phyloP scores from a whole-genome alignment of 2,797 vertebrate genomes.

The Gallinago nigripennis region DNA sequence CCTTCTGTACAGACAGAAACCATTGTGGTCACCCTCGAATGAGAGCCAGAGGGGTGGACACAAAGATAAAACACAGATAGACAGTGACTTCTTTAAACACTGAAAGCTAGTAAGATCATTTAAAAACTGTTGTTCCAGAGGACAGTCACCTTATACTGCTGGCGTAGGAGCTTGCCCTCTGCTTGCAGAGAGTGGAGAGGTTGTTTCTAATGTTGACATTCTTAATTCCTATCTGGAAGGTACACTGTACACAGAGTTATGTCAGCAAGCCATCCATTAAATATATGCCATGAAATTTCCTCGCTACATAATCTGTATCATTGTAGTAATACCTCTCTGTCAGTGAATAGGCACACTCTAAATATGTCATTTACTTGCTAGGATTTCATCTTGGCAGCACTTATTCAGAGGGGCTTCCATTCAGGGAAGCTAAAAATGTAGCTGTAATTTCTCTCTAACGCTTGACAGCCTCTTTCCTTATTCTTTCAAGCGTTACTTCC shows the following conservation, averaged over 20 bases:
- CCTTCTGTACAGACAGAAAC: slow-evolving; percentile 21
- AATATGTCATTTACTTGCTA: neutral
- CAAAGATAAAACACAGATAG: neutral
- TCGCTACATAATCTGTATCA: neutral
- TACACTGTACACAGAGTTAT: neutral
- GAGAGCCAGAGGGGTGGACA: neutral
- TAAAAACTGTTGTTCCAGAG: neutral
- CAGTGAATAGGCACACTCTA: neutral
- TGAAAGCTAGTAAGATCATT: neutral
- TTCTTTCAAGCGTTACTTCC: neutral
- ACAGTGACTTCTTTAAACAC: neutral
- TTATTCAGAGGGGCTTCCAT: slow-evolving; percentile 6
- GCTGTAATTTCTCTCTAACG: neutral
- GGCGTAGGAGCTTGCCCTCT: neutral
- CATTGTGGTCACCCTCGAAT: neutral
- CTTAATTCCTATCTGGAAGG: neutral
- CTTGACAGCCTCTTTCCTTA: neutral
- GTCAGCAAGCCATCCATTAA: neutral
- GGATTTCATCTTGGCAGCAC: slow-evolving; percentile 8
- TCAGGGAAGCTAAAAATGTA: slow-evolving; percentile 6
- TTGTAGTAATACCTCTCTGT: neutral
- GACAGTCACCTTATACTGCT: neutral
- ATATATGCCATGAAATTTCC: neutral
- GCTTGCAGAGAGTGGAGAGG: neutral
- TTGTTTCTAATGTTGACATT: neutral